Percentiles rank a stretch among this genome's conserved stretches.
Evolutionary conservation across 2,797 vertebrate species (phyloP).

Genomic region (Scarus forsteni): DNA sequence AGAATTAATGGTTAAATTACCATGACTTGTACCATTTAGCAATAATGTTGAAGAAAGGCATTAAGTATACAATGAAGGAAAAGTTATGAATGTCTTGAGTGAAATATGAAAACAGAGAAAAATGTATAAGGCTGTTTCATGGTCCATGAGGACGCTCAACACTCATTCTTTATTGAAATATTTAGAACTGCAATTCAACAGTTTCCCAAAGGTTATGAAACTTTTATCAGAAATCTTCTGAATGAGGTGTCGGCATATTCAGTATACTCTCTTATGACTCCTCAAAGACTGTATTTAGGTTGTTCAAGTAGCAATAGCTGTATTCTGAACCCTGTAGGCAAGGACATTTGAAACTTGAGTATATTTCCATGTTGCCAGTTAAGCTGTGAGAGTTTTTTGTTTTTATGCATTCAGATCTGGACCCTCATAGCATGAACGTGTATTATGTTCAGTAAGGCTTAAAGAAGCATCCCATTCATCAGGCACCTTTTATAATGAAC

Average conservation of each 20-base stretch:
- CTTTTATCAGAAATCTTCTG: conserved; percentile 24
- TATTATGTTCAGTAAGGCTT: conserved; percentile 2
- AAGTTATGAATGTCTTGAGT: not conserved
- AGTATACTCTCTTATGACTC: not conserved
- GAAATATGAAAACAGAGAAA: not conserved
- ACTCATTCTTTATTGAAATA: conserved; percentile 37
- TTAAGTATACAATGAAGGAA: not conserved
- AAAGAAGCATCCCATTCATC: not conserved
- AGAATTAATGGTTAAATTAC: no score
- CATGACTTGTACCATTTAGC: no score
- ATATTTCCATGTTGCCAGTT: conserved; percentile 1
- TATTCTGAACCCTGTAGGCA: not conserved
- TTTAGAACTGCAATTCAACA: conserved; percentile 19
- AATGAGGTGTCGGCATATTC: conserved; percentile 3
- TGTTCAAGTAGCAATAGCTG: conserved; percentile 14
- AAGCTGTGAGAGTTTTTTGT: conserved; percentile 23
- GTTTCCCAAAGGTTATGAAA: conserved; percentile 38
- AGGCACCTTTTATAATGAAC: not conserved
- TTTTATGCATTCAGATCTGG: not conserved
- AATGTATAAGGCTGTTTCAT: not conserved
- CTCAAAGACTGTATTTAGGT: not conserved
- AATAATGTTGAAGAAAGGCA: not conserved
- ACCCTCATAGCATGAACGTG: conserved; percentile 2
- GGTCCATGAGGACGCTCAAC: conserved; percentile 1
- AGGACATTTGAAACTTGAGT: conserved; percentile 10